phyloP scores from a whole-genome alignment of 1,140 invertebrate genomes.

The Babylonia areolata region DNA sequence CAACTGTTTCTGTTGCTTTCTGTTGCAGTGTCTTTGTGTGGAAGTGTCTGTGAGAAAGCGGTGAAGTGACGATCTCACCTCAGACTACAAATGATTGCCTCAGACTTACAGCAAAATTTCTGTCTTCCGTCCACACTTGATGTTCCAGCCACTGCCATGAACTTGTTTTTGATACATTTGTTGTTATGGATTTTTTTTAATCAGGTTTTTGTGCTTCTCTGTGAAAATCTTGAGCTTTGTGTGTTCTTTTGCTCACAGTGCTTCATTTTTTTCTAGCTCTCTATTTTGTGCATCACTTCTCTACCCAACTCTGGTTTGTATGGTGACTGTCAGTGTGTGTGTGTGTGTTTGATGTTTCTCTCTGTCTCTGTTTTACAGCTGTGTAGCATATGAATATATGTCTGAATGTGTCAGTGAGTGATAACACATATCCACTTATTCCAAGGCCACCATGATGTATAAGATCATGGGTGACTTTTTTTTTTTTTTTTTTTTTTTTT shows the following conservation, averaged over 20 bases:
- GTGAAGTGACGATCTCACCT: background rate
- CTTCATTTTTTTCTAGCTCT: background rate
- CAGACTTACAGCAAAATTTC: background rate
- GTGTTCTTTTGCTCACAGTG: background rate
- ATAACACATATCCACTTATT: no score
- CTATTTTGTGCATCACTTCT: background rate
- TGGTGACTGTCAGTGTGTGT: background rate
- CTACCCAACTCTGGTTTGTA: no score
- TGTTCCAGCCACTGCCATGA: background rate
- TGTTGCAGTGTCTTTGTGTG: slow-evolving; percentile 71
- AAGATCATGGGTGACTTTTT: no score
- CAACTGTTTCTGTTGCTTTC: slow-evolving; percentile 21
- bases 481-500: no score
- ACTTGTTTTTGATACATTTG: background rate
- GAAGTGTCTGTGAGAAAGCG: slow-evolving; percentile 62
- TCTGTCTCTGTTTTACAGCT: no score
- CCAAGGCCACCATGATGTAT: no score
- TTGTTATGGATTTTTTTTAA: background rate
- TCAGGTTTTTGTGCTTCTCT: background rate
- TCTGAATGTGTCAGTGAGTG: no score
- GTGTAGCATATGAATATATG: no score
- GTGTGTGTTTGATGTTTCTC: no score
- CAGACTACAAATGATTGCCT: background rate
- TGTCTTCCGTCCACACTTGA: background rate
- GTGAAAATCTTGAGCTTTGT: background rate